Evolutionary conservation across 1,140 invertebrate species (phyloP).

Genomic region (Drosophila kanapiae): DNA sequence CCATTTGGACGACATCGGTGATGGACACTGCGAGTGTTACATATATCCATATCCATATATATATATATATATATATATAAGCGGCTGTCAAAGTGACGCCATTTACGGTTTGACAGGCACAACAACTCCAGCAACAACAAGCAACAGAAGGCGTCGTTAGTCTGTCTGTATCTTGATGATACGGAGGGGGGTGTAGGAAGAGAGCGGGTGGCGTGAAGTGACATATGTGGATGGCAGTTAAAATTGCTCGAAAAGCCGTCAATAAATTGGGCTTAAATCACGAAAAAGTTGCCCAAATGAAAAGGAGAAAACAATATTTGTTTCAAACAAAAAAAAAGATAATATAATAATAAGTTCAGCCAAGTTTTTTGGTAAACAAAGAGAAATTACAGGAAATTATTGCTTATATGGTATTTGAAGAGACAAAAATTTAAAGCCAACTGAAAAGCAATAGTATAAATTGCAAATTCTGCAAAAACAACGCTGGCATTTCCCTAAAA

Average conservation of each 20-base stretch:
- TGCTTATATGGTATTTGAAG: neutral
- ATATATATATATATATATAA: slow-evolving; percentile 5
- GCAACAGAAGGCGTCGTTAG: slow-evolving; percentile 26
- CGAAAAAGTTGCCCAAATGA: slow-evolving; percentile 18
- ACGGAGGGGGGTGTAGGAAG: neutral
- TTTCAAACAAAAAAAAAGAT: neutral
- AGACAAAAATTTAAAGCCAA: neutral
- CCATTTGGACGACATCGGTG: slow-evolving; percentile 11
- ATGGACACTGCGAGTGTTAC: slow-evolving; percentile 2
- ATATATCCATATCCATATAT: neutral
- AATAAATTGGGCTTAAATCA: slow-evolving; percentile 48
- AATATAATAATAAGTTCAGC: neutral
- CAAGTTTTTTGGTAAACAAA: slow-evolving; percentile 31
- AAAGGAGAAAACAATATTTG: slow-evolving; percentile 10
- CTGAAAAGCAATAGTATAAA: neutral
- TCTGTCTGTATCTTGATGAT: slow-evolving; percentile 26
- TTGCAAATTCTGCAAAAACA: neutral
- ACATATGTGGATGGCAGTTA: slow-evolving; percentile 53
- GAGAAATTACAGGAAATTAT: slow-evolving; percentile 2
- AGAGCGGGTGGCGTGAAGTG: slow-evolving; percentile 10
- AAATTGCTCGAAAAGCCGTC: slow-evolving; percentile 38
- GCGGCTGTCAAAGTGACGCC: slow-evolving; percentile 59
- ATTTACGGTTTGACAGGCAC: slow-evolving; percentile 54
- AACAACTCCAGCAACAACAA: slow-evolving; percentile 34
- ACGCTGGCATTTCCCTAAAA: no score